Conservation (phyloP, 2,888 invertebrate genomes). For the Drosophila rubida region DNA sequence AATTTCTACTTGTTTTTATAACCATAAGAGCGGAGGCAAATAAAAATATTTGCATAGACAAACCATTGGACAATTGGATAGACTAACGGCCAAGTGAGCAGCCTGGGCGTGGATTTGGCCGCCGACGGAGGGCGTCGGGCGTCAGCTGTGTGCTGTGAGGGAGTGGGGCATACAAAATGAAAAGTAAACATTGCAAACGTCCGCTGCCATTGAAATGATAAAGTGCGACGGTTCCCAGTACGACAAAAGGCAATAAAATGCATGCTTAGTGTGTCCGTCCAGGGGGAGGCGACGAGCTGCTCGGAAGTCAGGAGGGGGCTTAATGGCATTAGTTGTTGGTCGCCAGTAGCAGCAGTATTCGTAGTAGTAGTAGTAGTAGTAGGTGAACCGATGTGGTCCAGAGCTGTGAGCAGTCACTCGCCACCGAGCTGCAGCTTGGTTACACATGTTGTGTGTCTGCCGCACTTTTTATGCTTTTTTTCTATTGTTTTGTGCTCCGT, state of each 20-base stretch:
- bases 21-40: slow-evolving; percentile 65
- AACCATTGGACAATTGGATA: slow-evolving; percentile 69
- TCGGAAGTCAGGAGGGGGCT: slow-evolving; percentile 24
- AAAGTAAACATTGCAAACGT: slow-evolving; percentile 76
- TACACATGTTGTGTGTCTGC: slow-evolving; percentile 47
- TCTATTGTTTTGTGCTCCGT: slow-evolving; percentile 19
- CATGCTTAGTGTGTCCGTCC: slow-evolving; percentile 66
- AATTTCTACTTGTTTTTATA: slow-evolving; percentile 40
- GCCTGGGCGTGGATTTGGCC: slow-evolving; percentile 24
- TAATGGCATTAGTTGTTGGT: slow-evolving; percentile 65
- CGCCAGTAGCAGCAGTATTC: not conserved
- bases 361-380: not conserved
- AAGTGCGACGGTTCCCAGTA: slow-evolving; percentile 60
- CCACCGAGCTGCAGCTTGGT: slow-evolving; percentile 46
- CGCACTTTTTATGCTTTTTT: slow-evolving; percentile 23
- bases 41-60: slow-evolving; percentile 83
- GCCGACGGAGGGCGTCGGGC: not conserved
- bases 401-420: slow-evolving; percentile 15
- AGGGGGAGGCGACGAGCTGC: not conserved
- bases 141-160: not conserved
- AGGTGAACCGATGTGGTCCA: slow-evolving; percentile 39
- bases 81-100: slow-evolving; percentile 71
- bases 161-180: slow-evolving; percentile 64
- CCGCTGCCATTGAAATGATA: slow-evolving; percentile 77
- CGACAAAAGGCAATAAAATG: slow-evolving; percentile 80